A percentile compares a stretch with the other conserved stretches of the same genome.
These are phyloP conservation scores for Drosophila ochracea DNA, from an alignment of 2,888 invertebrate genomes.

Conservation along the genomic window DNA sequence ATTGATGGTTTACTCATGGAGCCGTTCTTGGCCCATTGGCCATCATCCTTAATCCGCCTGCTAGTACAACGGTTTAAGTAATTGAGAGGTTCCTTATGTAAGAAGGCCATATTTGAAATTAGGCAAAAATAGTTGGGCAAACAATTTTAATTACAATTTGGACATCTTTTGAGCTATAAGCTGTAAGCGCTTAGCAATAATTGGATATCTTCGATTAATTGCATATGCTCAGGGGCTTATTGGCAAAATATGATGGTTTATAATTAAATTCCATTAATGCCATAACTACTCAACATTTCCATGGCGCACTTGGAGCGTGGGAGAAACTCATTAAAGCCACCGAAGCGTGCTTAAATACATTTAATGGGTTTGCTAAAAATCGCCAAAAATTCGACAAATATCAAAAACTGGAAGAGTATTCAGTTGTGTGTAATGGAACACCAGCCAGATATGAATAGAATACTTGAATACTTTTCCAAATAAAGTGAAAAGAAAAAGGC, in stretches of 20 bases:
- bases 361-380: conserved; percentile 43
- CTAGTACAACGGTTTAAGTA: background rate
- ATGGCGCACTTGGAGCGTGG: conserved; percentile 12
- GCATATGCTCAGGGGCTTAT: background rate
- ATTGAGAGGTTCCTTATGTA: background rate
- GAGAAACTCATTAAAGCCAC: conserved; percentile 49
- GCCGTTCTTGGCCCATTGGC: conserved; percentile 16
- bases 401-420: background rate
- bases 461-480: conserved; percentile 3
- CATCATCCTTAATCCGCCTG: conserved; percentile 1
- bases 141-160: conserved; percentile 5
- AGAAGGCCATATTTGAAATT: background rate
- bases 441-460: conserved; percentile 3
- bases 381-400: background rate
- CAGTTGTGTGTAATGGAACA: background rate
- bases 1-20: conserved; percentile 30
- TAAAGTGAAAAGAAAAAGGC: background rate
- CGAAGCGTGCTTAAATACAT: conserved; percentile 53
- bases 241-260: background rate
- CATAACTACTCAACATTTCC: background rate
- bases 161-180: background rate
- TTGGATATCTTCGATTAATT: background rate
- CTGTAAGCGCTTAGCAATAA: background rate
- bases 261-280: background rate
- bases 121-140: background rate